Conservation (phyloP, 2,797 vertebrate species). For the Euphonia xanthogaster region DNA sequence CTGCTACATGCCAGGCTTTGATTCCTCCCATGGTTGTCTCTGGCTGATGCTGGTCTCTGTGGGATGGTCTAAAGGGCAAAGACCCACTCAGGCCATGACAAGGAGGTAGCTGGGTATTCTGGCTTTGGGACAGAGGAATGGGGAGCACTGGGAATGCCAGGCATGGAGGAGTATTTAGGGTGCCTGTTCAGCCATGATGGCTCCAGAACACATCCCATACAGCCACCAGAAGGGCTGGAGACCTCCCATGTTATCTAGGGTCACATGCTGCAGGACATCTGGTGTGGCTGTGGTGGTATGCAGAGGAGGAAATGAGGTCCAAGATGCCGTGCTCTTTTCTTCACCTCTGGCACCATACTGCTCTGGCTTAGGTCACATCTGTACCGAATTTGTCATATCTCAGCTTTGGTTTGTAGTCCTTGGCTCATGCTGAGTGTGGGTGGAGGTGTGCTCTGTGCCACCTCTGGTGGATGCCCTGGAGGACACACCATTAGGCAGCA, state of each 20-base stretch:
- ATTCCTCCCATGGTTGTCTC: background rate
- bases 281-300: background rate
- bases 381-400: background rate
- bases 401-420: background rate
- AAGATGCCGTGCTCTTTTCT: background rate
- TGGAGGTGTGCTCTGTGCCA: background rate
- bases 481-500: background rate
- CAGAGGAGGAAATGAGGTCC: background rate
- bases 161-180: background rate
- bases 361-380: background rate
- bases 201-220: background rate
- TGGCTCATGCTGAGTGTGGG: rapidly evolving
- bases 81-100: background rate
- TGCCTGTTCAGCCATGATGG: background rate
- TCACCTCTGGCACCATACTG: background rate
- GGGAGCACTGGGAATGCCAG: background rate
- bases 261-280: background rate
- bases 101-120: background rate
- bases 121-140: background rate
- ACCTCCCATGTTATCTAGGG: background rate
- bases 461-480: background rate
- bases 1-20: background rate
- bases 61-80: background rate
- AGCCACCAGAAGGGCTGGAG: background rate
- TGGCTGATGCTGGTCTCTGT: background rate